Evolutionary conservation across 2,797 vertebrate species (phyloP).

Genomic region (Thripadectes ignobilis): DNA sequence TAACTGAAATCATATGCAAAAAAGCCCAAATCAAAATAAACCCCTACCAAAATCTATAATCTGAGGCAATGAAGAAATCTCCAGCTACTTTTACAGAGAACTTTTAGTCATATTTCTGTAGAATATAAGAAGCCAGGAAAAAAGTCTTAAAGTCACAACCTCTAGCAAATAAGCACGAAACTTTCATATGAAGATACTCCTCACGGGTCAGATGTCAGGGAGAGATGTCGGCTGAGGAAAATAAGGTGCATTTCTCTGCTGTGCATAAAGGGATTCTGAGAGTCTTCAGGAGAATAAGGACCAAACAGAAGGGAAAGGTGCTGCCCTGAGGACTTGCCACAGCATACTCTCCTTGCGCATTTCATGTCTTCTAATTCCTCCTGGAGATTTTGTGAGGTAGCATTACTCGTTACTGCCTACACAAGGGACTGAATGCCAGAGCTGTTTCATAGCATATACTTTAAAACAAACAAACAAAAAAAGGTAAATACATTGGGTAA

Average conservation of each 20-base stretch:
- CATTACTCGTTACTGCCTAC: background rate
- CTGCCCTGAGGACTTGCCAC: background rate
- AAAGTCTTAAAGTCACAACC: background rate
- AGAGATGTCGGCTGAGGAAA: background rate
- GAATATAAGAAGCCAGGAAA: background rate
- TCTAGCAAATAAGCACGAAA: background rate
- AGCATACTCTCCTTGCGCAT: fast-evolving
- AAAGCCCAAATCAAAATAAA: background rate
- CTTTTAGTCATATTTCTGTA: background rate
- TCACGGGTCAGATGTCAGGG: background rate
- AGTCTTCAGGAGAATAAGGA: background rate
- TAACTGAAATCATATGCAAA: background rate
- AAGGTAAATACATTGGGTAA: background rate
- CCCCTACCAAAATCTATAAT: background rate
- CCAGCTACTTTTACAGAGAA: background rate
- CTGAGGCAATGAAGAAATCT: background rate
- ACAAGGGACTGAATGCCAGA: background rate
- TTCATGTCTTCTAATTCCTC: background rate
- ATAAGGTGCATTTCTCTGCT: background rate
- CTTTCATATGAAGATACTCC: background rate
- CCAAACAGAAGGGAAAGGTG: background rate
- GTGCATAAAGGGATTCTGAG: background rate
- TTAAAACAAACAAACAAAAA: background rate
- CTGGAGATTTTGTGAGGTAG: background rate
- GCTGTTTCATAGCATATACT: background rate